A percentile compares a stretch with the other conserved stretches of the same genome.
Evolutionary conservation across 2,888 invertebrate genomes (phyloP).

Genomic region (Brachycybe producta): DNA sequence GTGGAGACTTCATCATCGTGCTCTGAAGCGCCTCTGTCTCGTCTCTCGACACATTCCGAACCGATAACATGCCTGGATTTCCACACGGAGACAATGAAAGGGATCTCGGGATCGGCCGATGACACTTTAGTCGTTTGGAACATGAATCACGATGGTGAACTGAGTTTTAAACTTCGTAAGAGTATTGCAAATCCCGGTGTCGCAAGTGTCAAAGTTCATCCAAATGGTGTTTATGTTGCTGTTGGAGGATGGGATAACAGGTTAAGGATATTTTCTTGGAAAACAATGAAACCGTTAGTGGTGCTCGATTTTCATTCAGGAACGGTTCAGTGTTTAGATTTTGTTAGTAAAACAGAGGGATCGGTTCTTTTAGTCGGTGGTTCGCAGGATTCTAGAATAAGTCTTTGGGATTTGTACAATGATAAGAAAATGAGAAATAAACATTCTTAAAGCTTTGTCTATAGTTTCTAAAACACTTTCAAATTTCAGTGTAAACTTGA

Average conservation of each 20-base stretch:
- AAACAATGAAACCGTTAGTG: slow-evolving; percentile 23
- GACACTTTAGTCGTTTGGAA: slow-evolving; percentile 4
- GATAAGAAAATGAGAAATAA: not conserved
- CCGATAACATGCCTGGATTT: slow-evolving; percentile 16
- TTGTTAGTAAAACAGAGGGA: slow-evolving; percentile 2
- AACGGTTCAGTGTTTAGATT: slow-evolving; percentile 21
- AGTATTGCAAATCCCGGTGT: slow-evolving; percentile 22
- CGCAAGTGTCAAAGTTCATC: slow-evolving; percentile 21
- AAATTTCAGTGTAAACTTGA: too few species aligned
- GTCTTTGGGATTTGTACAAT: slow-evolving; percentile 19
- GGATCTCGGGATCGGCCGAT: slow-evolving; percentile 11
- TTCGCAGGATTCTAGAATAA: slow-evolving; percentile 16
- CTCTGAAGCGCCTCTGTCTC: not conserved
- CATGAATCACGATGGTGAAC: not conserved
- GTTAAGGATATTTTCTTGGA: slow-evolving; percentile 25
- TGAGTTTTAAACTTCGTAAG: not conserved
- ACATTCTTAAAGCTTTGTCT: too few species aligned
- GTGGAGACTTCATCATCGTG: not conserved
- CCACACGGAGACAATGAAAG: slow-evolving; percentile 4
- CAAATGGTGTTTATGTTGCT: slow-evolving; percentile 23
- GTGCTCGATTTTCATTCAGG: slow-evolving; percentile 22
- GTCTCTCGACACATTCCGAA: not conserved
- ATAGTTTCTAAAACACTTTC: too few species aligned
- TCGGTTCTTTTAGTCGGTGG: slow-evolving; percentile 9
- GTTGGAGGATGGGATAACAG: slow-evolving; percentile 23